Conservation (phyloP, 2,797 vertebrate species). For the Picus viridis region DNA sequence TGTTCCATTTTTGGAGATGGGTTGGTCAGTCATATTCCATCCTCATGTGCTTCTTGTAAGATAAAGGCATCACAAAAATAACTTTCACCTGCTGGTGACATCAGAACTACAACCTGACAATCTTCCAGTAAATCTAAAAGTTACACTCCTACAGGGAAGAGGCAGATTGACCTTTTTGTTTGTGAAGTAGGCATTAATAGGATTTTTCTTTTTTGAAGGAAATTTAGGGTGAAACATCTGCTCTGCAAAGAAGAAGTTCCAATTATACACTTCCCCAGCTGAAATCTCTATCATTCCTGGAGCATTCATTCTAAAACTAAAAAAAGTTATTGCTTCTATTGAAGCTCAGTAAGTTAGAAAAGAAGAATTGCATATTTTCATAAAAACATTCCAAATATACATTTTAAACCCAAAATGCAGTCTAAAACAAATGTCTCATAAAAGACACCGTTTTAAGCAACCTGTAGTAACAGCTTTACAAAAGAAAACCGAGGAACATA, state of each 20-base stretch:
- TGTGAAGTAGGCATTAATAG: not conserved
- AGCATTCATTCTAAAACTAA: constrained; percentile 59
- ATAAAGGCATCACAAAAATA: constrained; percentile 61
- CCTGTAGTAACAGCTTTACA: constrained; percentile 47
- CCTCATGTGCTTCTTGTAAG: constrained; percentile 60
- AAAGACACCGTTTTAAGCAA: constrained; percentile 58
- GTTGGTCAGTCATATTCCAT: constrained; percentile 39
- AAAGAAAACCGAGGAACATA: constrained; percentile 54
- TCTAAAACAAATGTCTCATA: constrained; percentile 45
- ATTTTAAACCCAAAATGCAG: constrained; percentile 52
- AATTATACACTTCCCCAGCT: constrained; percentile 7
- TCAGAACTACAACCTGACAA: constrained; percentile 55
- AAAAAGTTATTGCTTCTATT: constrained; percentile 59
- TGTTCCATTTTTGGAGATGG: constrained; percentile 44
- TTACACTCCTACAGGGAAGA: constrained; percentile 27
- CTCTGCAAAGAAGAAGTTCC: constrained; percentile 47
- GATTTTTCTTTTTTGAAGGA: not conserved
- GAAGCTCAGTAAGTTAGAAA: constrained; percentile 66
- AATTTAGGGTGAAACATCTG: constrained; percentile 49
- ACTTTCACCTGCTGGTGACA: constrained; percentile 68
- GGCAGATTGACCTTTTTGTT: not conserved
- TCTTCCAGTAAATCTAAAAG: constrained; percentile 27
- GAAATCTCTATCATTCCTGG: constrained; percentile 54
- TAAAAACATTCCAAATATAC: constrained; percentile 64
- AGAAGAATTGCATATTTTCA: constrained; percentile 68